Percentiles rank a stretch among this genome's conserved stretches.
These are phyloP conservation scores for Danio tinwini DNA, from an alignment of 2,797 vertebrate genomes.

Conservation along the genomic window DNA sequence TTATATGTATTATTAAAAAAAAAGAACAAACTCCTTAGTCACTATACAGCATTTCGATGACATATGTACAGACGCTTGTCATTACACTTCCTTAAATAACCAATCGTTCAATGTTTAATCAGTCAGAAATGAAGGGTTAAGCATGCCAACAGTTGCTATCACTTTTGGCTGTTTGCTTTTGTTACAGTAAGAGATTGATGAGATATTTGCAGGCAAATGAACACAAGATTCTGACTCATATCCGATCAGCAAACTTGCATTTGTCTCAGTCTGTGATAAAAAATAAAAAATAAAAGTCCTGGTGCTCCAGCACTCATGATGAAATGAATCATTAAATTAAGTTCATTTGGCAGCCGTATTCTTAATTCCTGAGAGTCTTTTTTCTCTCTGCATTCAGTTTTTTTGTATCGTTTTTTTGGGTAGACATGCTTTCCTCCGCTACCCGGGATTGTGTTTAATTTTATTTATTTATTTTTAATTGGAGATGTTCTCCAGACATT, in stretches of 20 bases:
- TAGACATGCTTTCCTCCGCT: neutral
- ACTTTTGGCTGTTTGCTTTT: slow-evolving; percentile 15
- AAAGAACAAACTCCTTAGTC: slow-evolving; percentile 10
- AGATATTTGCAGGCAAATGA: neutral
- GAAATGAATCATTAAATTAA: slow-evolving; percentile 36
- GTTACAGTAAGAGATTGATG: slow-evolving; percentile 4
- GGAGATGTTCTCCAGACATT: slow-evolving; percentile 27
- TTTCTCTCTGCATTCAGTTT: neutral
- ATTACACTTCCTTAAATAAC: slow-evolving; percentile 27
- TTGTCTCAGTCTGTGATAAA: slow-evolving; percentile 20
- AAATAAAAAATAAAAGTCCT: slow-evolving; percentile 1
- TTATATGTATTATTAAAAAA: slow-evolving; percentile 49
- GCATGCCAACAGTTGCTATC: slow-evolving; percentile 10
- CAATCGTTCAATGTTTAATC: neutral
- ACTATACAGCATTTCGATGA: slow-evolving; percentile 36
- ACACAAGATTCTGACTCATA: neutral
- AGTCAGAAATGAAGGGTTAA: slow-evolving; percentile 3
- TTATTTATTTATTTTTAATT: too few relatives aligned
- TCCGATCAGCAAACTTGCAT: slow-evolving; percentile 12
- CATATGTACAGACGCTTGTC: slow-evolving; percentile 31
- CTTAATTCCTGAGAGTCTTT: slow-evolving; percentile 14
- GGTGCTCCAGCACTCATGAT: slow-evolving; percentile 46
- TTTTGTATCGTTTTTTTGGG: neutral
- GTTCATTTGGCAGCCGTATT: slow-evolving; percentile 47
- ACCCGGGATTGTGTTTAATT: neutral